Conservation (phyloP, 2,888 invertebrate species). For the Flexamia atlantica region DNA sequence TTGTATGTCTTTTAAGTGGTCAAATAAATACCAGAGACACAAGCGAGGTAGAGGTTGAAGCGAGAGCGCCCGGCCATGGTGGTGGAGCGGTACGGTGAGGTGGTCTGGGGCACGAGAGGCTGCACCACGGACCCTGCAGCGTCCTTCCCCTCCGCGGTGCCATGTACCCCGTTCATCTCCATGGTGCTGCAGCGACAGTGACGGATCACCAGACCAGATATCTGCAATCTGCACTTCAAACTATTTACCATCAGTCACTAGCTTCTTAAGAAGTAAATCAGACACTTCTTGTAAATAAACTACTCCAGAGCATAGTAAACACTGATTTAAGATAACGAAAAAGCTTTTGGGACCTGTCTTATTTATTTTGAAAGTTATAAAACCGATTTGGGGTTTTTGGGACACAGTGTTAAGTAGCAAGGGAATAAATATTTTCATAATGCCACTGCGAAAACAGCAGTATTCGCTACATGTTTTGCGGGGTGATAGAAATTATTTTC, state of each 20-base stretch:
- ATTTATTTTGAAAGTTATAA: no score
- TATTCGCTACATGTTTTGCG: no score
- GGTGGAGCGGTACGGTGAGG: conserved; percentile 18
- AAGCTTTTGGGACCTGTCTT: no score
- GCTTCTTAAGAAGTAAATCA: neutral
- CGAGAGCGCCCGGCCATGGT: conserved; percentile 31
- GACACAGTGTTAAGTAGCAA: no score
- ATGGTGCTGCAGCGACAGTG: conserved; percentile 18
- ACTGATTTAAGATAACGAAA: no score
- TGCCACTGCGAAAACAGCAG: no score
- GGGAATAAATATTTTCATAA: no score
- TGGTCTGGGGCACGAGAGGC: neutral
- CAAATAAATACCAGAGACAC: conserved; percentile 1
- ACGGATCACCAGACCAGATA: neutral
- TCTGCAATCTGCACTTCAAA: conserved; percentile 1
- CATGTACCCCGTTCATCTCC: conserved; percentile 15
- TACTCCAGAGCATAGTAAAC: no score
- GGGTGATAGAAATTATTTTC: no score
- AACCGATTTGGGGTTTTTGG: no score
- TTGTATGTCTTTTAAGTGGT: no score
- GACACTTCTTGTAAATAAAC: no score
- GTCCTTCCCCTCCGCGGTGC: neutral
- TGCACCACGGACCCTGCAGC: neutral
- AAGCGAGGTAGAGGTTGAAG: conserved; percentile 22
- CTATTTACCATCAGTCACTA: neutral